Evolutionary conservation across 2,888 invertebrate species (phyloP), one percentile per base, ranked within the genome.

Genomic region (Campaea margaritaria): DNA sequence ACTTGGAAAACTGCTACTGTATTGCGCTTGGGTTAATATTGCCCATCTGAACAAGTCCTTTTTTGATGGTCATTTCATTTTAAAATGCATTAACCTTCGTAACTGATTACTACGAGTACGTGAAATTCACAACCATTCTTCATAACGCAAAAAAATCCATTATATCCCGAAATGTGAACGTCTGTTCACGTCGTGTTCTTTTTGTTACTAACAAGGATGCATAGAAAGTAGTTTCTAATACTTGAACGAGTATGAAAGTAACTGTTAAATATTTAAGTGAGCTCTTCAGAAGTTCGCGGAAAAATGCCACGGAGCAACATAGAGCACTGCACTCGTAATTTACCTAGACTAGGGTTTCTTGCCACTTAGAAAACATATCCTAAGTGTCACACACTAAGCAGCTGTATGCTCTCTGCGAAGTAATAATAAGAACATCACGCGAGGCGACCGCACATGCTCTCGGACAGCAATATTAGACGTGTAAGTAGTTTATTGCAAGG

Each of bases 401-500:
- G 52, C 58, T 48, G 39, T 21, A 39, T 38, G 13, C 27, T 45
- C 49, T 45, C 54, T 59, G 39, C 45, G 45, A 50, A 27, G 34
- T 36, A 41, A 42, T 59, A 52, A 59, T 54, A 59, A 59, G 54
- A 49, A 45, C 81, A 83, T 83, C 85, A 81, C 76, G 76, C 67
- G 71, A 74, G 73, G 70, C 71, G 70, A 42, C 53, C 59, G 47
- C 60, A 56, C 51, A 61, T 47, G 55, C 42, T 79, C 76, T 72
- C 75, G 79, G 79, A 73, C 79, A 81, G 73, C 81, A 76, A 79
- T 84, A 87, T 87, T 86, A 86, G 83, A 83, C 81, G 80, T 82
- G 82, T 83, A 85, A 86, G 85, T 83, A 85, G 86, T 88, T 88
- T 89, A 90, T 89, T 87, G 84, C 85, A 79, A 73, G 82, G 82